Evolutionary conservation across 2,113 vertebrate genomes (phyloP), one percentile per base, ranked within the genome.

Genomic region (Aegotheles bennettii): DNA sequence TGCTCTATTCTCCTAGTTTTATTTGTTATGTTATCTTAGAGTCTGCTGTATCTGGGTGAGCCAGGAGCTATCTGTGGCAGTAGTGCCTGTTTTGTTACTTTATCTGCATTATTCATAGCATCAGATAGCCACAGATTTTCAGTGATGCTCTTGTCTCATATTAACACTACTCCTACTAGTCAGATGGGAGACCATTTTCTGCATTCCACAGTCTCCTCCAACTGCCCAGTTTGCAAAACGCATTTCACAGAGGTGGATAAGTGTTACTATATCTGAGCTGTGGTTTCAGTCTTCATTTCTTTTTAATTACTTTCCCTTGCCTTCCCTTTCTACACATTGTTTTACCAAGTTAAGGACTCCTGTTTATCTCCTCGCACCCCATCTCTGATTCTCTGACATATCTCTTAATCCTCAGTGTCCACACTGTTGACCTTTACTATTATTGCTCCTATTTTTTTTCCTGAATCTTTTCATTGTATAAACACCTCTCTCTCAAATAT

Each of bases 311-410:
- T 12, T 36, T 36, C 67, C 29, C 10, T 57, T 73, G 5, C 64
- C 13, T 47, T 0, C 16, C 2, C 6, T 84, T 93, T 70, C 36
- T 61, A 19, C 53, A 57, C 0, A 2, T 38, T 38, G 47, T 35
- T 63, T 68, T 48, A 73, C 7, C 17, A 50, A 53, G 14, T 45
- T 48, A 71, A 57, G 28, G 8, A 33, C 33, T 64, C 3, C 7
- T n/a, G 9, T n/a, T 54, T 3, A 35, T 51, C 25, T 68, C 7
- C 15, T 54, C 84, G 19, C 3, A 1, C 6, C 3, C 3, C n/a
- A 25, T 74, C 40, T 83, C 67, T 57, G 24, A 69, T 57, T 65
- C 6, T 86, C 4, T 65, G 10, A 42, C 11, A 9, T 15, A 6
- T 24, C 10, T 4, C 33, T 63, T 83, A 71, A 40, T 59, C 18